Evolutionary conservation across 1,140 invertebrate genomes (phyloP).

Genomic region (Harpegnathos saltator): DNA sequence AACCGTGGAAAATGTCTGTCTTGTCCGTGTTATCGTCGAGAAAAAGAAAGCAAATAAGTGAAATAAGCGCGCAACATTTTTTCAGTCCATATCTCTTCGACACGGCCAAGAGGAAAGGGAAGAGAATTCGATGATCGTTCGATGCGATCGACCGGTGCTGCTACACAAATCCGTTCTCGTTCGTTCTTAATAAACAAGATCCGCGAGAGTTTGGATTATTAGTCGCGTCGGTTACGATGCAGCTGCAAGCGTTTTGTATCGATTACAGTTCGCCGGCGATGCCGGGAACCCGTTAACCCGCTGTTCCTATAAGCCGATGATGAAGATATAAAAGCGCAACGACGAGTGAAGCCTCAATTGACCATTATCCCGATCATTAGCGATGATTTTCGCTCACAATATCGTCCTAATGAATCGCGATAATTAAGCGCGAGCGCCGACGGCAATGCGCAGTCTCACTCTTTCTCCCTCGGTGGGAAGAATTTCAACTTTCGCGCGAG

Average conservation of each 20-base stretch:
- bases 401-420: constrained; percentile 57
- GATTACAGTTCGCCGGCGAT: constrained; percentile 10
- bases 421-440: constrained; percentile 28
- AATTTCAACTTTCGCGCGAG: constrained; percentile 56
- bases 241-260: neutral
- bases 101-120: neutral
- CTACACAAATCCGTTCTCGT: neutral
- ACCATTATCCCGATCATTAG: constrained; percentile 57
- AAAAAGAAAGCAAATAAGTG: too few species aligned
- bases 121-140: constrained; percentile 5
- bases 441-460: neutral
- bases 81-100: neutral
- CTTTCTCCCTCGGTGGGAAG: constrained; percentile 19
- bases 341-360: constrained; percentile 51
- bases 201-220: neutral
- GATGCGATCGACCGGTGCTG: neutral
- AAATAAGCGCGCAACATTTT: neutral
- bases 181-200: neutral
- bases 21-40: neutral
- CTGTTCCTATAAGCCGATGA: constrained; percentile 28
- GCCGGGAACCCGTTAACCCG: constrained; percentile 41
- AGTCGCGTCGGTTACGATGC: neutral
- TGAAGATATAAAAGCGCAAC: constrained; percentile 46
- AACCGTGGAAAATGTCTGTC: constrained; percentile 8
- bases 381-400: constrained; percentile 59